Conservation (phyloP, 1,140 invertebrate species). For the Macrosteles quadrilineatus region DNA sequence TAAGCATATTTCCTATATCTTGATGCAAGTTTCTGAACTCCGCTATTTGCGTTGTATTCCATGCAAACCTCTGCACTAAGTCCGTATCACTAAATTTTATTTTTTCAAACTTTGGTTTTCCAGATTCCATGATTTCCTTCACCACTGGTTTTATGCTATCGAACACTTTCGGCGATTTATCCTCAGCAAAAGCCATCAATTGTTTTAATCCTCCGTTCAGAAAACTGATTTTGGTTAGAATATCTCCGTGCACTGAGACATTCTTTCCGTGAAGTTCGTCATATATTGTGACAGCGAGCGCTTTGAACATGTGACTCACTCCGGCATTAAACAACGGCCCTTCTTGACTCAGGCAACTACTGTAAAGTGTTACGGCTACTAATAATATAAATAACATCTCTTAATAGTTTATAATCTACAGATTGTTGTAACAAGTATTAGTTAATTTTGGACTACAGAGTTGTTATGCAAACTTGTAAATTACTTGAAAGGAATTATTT, state of each 20-base stretch:
- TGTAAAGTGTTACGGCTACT: neutral
- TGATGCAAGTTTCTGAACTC: neutral
- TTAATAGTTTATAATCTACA: too few species aligned
- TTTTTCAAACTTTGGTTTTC: constrained; percentile 8
- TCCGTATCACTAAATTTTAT: neutral
- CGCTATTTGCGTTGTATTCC: neutral
- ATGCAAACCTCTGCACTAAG: neutral
- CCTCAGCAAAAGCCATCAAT: neutral
- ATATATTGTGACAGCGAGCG: neutral
- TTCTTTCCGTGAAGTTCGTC: neutral
- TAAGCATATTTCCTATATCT: neutral
- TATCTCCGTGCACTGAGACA: neutral
- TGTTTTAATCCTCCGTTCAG: neutral
- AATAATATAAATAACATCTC: too few species aligned
- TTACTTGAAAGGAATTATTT: too few species aligned
- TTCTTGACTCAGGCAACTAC: neutral
- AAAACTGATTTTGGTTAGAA: neutral
- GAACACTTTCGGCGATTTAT: neutral
- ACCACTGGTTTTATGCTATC: neutral
- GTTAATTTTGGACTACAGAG: too few species aligned
- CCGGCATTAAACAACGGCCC: neutral
- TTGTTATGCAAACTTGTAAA: too few species aligned
- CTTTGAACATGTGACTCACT: neutral
- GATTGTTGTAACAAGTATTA: too few species aligned
- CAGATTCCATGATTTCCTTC: neutral